Percentiles rank a stretch among this genome's conserved stretches.
phyloP scores from a whole-genome alignment of 2,113 vertebrate genomes.

The Pelmatolapia mariae region DNA sequence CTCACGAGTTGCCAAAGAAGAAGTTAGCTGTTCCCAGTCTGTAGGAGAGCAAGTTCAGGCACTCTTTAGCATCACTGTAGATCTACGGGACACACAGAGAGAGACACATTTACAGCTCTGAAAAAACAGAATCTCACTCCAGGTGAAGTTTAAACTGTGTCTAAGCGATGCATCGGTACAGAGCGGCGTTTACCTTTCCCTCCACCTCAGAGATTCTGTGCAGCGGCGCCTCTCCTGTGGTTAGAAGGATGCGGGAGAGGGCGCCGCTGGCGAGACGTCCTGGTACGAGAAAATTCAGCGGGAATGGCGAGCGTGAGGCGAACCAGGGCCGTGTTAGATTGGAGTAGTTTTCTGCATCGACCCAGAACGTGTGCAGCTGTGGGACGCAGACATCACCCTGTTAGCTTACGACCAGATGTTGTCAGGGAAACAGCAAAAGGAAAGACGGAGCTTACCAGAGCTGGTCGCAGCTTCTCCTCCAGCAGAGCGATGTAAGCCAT shows the following conservation, averaged over 20 bases:
- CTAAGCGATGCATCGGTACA: background rate
- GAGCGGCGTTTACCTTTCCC: constrained; percentile 77
- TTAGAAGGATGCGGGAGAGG: constrained; percentile 86
- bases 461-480: constrained; percentile 90
- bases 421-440: background rate
- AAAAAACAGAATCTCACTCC: background rate
- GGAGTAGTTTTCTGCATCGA: constrained; percentile 93
- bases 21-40: constrained; percentile 86
- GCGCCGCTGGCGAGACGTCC: constrained; percentile 80
- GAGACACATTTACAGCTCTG: background rate
- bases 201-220: constrained; percentile 87
- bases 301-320: constrained; percentile 89
- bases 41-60: constrained; percentile 92
- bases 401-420: background rate
- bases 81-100: constrained; percentile 69
- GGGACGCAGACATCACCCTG: background rate
- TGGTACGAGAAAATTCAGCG: constrained; percentile 85
- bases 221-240: constrained; percentile 82
- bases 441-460: constrained; percentile 71
- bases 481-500: constrained; percentile 94
- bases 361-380: constrained; percentile 98
- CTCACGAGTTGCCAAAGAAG: constrained; percentile 94
- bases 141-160: background rate
- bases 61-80: constrained; percentile 97
- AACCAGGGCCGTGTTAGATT: constrained; percentile 93